phyloP scores from a whole-genome alignment of 2,113 vertebrate species.

The rat (Rattus norvegicus) region DNA sequence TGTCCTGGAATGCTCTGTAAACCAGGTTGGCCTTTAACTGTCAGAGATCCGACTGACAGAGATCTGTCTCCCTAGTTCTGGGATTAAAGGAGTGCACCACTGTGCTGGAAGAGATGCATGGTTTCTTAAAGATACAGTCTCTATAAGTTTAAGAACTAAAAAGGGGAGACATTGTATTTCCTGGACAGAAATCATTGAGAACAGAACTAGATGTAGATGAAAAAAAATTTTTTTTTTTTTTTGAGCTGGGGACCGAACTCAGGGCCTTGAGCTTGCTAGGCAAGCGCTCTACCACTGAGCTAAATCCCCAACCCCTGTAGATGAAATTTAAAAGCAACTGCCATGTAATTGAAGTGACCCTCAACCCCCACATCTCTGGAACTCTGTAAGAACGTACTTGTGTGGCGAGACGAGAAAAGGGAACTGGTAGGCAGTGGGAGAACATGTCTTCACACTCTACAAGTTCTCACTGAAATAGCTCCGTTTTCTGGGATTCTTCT shows the following conservation, averaged over 20 bases:
- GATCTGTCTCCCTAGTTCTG: too few species aligned
- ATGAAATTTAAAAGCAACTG: not conserved
- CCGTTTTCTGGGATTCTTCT: not conserved
- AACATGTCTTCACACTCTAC: not conserved
- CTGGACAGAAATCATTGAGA: not conserved
- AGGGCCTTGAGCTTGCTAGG: too few species aligned
- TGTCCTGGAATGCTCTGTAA: too few species aligned
- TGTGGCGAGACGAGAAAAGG: not conserved
- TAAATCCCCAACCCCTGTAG: too few species aligned
- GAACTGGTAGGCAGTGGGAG: not conserved
- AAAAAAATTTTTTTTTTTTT: not conserved
- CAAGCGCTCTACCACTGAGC: too few species aligned
- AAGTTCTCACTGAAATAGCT: not conserved
- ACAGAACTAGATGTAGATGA: conserved; percentile 7
- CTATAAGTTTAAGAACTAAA: conserved; percentile 45
- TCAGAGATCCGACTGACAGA: too few species aligned
- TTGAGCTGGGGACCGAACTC: too few species aligned
- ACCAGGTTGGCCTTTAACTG: too few species aligned
- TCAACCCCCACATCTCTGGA: not conserved
- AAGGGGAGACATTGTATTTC: not conserved
- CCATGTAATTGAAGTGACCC: not conserved
- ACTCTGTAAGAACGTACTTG: not conserved
- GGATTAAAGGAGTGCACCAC: too few species aligned
- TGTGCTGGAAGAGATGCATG: not conserved
- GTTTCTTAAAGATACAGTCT: conserved; percentile 39